Conservation (phyloP, 2,113 vertebrate genomes). For the Erpornis zantholeuca region DNA sequence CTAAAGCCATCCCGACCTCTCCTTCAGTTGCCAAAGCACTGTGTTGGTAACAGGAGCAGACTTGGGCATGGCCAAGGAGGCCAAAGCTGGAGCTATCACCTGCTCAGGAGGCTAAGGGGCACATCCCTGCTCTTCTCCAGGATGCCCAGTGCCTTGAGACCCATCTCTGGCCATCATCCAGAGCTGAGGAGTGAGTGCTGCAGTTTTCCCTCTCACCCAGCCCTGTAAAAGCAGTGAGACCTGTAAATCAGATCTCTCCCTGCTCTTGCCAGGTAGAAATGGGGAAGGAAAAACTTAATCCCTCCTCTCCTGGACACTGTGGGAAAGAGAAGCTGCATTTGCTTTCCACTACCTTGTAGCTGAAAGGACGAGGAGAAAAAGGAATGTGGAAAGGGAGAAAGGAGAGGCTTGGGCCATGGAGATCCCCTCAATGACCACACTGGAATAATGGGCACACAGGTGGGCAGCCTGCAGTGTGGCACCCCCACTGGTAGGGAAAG, state of each 20-base stretch:
- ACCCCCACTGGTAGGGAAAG: background rate
- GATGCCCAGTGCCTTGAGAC: background rate
- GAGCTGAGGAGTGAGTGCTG: background rate
- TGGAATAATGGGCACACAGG: background rate
- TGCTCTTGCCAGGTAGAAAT: background rate
- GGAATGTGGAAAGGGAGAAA: background rate
- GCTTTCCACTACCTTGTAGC: background rate
- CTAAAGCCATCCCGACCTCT: accelerated
- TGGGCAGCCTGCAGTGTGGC: background rate
- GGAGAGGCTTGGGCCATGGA: accelerated
- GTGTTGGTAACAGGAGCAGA: background rate
- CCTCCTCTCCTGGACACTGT: background rate
- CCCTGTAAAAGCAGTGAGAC: background rate
- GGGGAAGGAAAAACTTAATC: background rate
- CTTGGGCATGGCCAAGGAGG: background rate
- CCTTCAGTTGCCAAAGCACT: background rate
- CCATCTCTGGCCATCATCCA: background rate
- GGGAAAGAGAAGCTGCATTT: background rate
- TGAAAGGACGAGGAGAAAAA: background rate
- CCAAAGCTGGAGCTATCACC: background rate
- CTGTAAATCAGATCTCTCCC: background rate
- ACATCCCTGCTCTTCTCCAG: background rate
- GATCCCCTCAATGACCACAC: accelerated
- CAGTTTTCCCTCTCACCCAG: background rate
- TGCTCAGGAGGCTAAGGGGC: background rate